phyloP scores from a whole-genome alignment of 2,888 invertebrate genomes.

The Cataglyphis livida region DNA sequence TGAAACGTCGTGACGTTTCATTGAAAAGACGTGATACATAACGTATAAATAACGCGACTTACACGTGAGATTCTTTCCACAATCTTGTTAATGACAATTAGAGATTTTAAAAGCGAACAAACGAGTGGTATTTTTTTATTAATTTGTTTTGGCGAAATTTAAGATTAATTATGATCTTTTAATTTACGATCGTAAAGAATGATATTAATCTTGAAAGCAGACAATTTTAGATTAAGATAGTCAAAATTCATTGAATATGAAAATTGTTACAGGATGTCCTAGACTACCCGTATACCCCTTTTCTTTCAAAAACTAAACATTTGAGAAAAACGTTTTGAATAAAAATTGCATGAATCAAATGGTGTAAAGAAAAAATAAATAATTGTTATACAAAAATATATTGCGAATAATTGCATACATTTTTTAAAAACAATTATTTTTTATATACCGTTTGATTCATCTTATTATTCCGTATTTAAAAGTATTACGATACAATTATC shows the following conservation, averaged over 20 bases:
- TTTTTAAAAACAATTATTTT: too few species aligned
- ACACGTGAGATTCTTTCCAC: constrained; percentile 19
- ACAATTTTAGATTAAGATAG: neutral
- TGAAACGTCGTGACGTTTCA: neutral
- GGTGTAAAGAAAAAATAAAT: too few species aligned
- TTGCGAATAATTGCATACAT: too few species aligned
- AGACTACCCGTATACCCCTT: too few species aligned
- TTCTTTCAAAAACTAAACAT: too few species aligned
- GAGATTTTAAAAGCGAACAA: neutral
- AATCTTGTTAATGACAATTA: constrained; percentile 51
- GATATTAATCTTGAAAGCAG: neutral
- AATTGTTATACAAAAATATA: too few species aligned
- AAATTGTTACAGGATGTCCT: neutral
- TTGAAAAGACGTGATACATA: neutral
- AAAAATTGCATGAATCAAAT: too few species aligned
- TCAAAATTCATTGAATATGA: neutral
- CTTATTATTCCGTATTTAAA: too few species aligned
- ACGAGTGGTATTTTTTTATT: neutral
- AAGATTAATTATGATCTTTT: constrained; percentile 1
- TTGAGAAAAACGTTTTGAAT: too few species aligned
- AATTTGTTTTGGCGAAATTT: neutral
- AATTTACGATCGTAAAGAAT: neutral
- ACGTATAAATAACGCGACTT: constrained; percentile 58
- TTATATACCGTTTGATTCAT: too few species aligned
- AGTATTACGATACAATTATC: too few species aligned